Percentiles rank a stretch among this genome's conserved stretches.
Evolutionary conservation across 1,140 invertebrate genomes (phyloP).

Genomic region (Dysdera silvatica): DNA sequence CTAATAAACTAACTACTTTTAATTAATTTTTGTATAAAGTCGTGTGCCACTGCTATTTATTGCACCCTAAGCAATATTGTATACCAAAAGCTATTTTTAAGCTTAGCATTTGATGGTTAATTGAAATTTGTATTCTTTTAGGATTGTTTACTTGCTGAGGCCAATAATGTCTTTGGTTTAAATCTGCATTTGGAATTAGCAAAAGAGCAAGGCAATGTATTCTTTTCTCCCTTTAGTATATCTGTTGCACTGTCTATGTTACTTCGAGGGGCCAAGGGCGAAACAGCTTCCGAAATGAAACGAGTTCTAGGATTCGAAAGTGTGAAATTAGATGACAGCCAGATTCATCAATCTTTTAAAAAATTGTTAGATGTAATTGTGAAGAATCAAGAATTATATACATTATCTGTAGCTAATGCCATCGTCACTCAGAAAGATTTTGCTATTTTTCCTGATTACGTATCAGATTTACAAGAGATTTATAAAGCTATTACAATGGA

Average conservation of each 20-base stretch:
- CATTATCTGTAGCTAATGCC: not conserved
- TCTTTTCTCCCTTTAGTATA: constrained; percentile 38
- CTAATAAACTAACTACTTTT: too few relatives aligned
- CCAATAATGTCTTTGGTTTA: not conserved
- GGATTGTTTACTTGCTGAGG: not conserved
- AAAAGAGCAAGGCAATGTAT: constrained; percentile 29
- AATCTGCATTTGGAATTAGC: not conserved
- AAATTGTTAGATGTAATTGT: not conserved
- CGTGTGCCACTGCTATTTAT: too few relatives aligned
- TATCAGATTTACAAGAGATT: not conserved
- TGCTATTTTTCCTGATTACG: not conserved
- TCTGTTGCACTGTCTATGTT: constrained; percentile 35
- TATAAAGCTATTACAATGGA: constrained; percentile 2
- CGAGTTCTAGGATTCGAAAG: constrained; percentile 8
- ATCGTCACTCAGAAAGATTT: not conserved
- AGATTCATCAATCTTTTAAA: constrained; percentile 40
- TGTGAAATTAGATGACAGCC: constrained; percentile 19
- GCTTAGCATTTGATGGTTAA: too few relatives aligned
- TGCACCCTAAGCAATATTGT: too few relatives aligned
- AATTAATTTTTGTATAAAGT: too few relatives aligned
- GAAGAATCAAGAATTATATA: not conserved
- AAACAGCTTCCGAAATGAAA: constrained; percentile 33
- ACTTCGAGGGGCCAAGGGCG: constrained; percentile 31
- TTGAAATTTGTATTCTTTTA: too few relatives aligned
- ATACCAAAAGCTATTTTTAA: too few relatives aligned